Evolutionary conservation across 2,797 vertebrate species (phyloP).

Genomic region (Leptodactylus fallax): DNA sequence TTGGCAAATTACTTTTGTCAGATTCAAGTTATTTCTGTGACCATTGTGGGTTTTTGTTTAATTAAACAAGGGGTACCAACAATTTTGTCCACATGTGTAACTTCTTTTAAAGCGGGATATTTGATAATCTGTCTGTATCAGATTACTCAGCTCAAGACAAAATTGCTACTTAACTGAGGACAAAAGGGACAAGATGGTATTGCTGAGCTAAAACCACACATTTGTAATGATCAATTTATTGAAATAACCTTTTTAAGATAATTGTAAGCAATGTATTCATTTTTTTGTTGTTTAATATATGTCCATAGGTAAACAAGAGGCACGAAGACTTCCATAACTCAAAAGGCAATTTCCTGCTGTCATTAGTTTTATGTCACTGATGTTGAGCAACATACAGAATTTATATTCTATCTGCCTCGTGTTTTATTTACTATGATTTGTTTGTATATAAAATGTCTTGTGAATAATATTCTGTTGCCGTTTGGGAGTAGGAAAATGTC

Average conservation of each 20-base stretch:
- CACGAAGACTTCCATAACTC: not conserved
- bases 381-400: not conserved
- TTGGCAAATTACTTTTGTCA: no score
- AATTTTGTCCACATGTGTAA: no score
- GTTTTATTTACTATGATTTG: conserved; percentile 41
- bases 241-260: not conserved
- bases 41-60: no score
- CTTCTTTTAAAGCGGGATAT: no score
- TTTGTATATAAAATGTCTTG: conserved; percentile 36
- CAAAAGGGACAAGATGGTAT: not conserved
- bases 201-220: not conserved
- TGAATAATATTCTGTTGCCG: conserved; percentile 54
- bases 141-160: no score
- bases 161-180: not conserved
- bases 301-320: not conserved
- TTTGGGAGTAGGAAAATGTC: conserved; percentile 57
- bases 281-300: not conserved
- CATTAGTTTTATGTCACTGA: conserved; percentile 5
- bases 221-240: not conserved
- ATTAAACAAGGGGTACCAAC: no score
- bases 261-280: not conserved
- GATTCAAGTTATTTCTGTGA: no score
- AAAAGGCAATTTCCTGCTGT: not conserved
- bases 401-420: conserved; percentile 5
- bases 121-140: no score